Evolutionary conservation across 2,888 invertebrate species (phyloP), one percentile per base, ranked within the genome.

Genomic region (Sphaerophoria taeniata): DNA sequence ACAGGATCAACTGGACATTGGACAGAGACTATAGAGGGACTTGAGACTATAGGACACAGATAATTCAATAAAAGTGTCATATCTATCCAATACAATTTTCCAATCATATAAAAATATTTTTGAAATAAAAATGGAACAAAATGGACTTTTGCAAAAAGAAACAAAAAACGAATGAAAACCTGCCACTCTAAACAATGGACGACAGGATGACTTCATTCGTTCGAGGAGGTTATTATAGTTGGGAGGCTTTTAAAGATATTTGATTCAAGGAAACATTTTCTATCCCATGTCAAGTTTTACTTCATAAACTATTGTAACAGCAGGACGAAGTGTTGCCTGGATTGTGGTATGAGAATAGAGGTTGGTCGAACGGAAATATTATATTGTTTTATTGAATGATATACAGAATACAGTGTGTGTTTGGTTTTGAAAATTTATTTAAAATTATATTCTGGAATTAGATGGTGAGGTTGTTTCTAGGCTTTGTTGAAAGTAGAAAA

Each of bases 21-120:
- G 49, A 65, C 65, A 65, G 16, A 12, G 43, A 43, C 7, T 6
- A n/a, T n/a, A n/a, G n/a, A 24, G 7, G 43, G 12, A 49, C 7
- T 2, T 3, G 24, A 24, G 24, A 24, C 24, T 24, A 24, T 24
- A 24, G 43, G 73, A 73, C 79, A 80, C 73, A 82, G 45, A 82
- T 82, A 82, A 82, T 82, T 86, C 74, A 82, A 86, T 86, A 86
- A 86, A 86, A 86, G 65, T 74, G 86, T 86, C 86, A 81, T 72
- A 78, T 78, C 86, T 74, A 71, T 86, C 86, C 70, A 78, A 78
- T 69, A 82, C 77, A 82, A 78, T 82, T 82, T 85, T 77, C 63
- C 67, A 58, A 80, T 74, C 76, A 73, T 72, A 81, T 49, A 80
- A 76, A 80, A 81, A 82, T 78, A 73, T 83, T 78, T 75, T 72